Evolutionary conservation across 2,888 invertebrate species (phyloP).

Genomic region (Xestobium rufovillosum): DNA sequence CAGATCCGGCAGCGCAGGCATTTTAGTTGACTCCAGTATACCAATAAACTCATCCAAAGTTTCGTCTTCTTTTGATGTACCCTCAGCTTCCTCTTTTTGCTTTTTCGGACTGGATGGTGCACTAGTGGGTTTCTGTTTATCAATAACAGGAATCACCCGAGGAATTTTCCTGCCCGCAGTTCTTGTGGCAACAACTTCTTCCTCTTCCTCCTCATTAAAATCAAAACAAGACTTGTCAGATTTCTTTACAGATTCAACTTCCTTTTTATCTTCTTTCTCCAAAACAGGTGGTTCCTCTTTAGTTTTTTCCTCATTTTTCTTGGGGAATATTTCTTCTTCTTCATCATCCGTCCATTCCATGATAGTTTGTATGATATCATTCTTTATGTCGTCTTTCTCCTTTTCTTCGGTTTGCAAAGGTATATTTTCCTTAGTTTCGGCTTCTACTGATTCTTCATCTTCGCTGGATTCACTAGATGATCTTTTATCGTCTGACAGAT

Average conservation of each 20-base stretch:
- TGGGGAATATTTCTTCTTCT: constrained; percentile 32
- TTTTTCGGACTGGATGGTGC: constrained; percentile 20
- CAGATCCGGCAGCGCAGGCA: constrained; percentile 49
- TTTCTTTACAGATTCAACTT: constrained; percentile 33
- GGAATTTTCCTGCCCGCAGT: constrained; percentile 56
- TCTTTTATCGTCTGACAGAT: constrained; percentile 22
- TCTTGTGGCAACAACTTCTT: constrained; percentile 45
- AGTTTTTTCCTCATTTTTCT: constrained; percentile 22
- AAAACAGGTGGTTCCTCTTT: constrained; percentile 12
- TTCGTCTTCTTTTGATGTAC: constrained; percentile 18
- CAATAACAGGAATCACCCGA: constrained; percentile 45
- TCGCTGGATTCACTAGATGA: constrained; percentile 30
- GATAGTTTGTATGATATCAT: constrained; percentile 2
- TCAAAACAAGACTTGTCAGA: constrained; percentile 61
- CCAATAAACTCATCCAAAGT: constrained; percentile 49
- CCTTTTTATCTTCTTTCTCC: constrained; percentile 19
- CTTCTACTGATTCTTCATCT: constrained; percentile 29
- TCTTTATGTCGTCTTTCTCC: constrained; percentile 6
- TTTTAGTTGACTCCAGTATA: constrained; percentile 53
- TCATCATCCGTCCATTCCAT: constrained; percentile 28
- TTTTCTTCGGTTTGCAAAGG: constrained; percentile 3
- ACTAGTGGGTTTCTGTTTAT: constrained; percentile 38
- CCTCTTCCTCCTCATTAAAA: constrained; percentile 68
- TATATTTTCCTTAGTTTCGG: constrained; percentile 18
- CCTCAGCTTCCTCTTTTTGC: constrained; percentile 13